These are phyloP conservation scores for Mesodorylaimus sp. DNA, from an alignment of 2,888 invertebrate species.

Conservation along the genomic window DNA sequence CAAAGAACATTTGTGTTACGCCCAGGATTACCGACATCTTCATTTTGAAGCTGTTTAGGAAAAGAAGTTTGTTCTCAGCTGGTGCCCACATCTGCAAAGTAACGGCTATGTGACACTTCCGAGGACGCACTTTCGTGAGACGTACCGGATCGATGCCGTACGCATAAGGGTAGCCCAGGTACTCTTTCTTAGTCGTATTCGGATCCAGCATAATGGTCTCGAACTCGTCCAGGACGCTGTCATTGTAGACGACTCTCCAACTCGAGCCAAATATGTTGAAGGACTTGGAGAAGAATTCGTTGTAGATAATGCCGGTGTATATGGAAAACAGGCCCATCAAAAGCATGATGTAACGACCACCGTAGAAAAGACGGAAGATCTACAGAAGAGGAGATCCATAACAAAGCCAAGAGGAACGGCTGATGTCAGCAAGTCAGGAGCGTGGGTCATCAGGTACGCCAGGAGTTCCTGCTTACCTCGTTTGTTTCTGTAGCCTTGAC, in stretches of 20 bases:
- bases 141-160: conserved; percentile 62
- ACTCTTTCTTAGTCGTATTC: conserved; percentile 6
- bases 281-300: conserved; percentile 89
- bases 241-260: conserved; percentile 42
- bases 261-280: conserved; percentile 80
- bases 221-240: not conserved
- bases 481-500: conserved; percentile 25
- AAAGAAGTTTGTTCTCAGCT: conserved; percentile 67
- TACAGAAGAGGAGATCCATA: conserved; percentile 29
- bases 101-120: too few species aligned
- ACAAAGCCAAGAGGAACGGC: too few species aligned
- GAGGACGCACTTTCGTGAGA: too few species aligned
- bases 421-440: too few species aligned
- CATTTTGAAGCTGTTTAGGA: conserved; percentile 89
- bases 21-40: conserved; percentile 87
- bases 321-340: conserved; percentile 94
- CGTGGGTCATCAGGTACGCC: too few species aligned
- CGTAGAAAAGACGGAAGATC: conserved; percentile 95
- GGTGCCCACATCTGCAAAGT: conserved; percentile 31
- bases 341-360: conserved; percentile 86
- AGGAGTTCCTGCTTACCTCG: too few species aligned
- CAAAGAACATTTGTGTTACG: conserved; percentile 88
- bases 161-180: conserved; percentile 49
- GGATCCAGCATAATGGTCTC: not conserved
- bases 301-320: conserved; percentile 93